phyloP scores from a whole-genome alignment of 2,888 invertebrate genomes.

The Embidobia sp. region DNA sequence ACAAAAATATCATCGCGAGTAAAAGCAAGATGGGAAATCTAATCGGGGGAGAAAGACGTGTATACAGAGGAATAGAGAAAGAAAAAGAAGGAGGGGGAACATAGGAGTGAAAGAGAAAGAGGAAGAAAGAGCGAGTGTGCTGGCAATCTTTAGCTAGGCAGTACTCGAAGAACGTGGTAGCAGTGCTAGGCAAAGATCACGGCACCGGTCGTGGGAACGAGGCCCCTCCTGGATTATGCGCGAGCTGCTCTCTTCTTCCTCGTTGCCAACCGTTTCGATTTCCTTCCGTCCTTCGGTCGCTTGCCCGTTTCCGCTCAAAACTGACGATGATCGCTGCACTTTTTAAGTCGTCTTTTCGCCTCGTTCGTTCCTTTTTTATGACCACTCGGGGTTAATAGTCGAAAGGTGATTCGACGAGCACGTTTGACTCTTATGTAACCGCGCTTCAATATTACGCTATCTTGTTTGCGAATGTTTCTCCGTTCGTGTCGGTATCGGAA shows the following conservation, averaged over 20 bases:
- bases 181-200: constrained; percentile 77
- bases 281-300: constrained; percentile 40
- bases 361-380: background rate
- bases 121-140: background rate
- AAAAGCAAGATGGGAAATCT: no score
- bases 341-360: background rate
- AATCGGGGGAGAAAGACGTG: no score
- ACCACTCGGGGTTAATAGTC: constrained; percentile 13
- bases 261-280: constrained; percentile 11
- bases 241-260: constrained; percentile 15
- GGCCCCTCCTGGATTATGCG: constrained; percentile 57
- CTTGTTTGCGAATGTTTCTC: no score
- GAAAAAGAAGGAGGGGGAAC: constrained; percentile 3
- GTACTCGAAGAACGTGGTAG: constrained; percentile 46
- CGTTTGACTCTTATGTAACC: no score
- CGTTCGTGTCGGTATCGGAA: no score
- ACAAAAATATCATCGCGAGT: no score
- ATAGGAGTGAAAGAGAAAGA: background rate
- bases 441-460: no score
- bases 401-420: no score
- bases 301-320: constrained; percentile 23
- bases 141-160: constrained; percentile 42
- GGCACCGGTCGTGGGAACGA: constrained; percentile 79
- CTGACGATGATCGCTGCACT: background rate
- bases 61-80: no score